Percentiles rank a stretch among this genome's conserved stretches.
phyloP scores from a whole-genome alignment of 2,888 invertebrate species.

The Tipula confusa region DNA sequence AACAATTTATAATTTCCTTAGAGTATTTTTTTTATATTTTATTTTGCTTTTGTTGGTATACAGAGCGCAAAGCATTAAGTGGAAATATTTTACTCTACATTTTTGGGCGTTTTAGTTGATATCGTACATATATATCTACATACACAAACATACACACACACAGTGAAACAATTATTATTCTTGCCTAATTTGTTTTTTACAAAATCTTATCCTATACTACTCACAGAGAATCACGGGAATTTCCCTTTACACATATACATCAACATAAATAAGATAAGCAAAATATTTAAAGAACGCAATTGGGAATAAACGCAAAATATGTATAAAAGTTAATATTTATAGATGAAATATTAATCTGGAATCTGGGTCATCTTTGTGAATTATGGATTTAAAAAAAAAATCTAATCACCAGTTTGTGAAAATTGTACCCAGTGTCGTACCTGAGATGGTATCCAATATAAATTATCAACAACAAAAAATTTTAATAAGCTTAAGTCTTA shows the following conservation, averaged over 20 bases:
- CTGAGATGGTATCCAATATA: no score
- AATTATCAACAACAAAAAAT: no score
- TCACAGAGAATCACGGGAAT: neutral
- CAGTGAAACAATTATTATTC: neutral
- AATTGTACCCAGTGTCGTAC: no score
- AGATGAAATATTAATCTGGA: no score
- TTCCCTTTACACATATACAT: neutral
- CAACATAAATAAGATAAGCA: neutral
- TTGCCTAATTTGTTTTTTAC: neutral
- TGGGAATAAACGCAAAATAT: no score
- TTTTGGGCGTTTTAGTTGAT: neutral
- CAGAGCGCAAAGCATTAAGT: neutral
- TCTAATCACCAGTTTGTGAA: no score
- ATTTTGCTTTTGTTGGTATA: no score
- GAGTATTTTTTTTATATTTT: neutral
- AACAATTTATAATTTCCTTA: conserved; percentile 15
- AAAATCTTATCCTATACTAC: neutral
- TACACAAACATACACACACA: neutral
- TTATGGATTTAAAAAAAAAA: no score
- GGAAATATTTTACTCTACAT: neutral
- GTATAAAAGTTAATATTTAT: no score
- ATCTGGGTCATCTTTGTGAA: no score
- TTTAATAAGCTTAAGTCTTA: no score
- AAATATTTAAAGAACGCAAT: neutral
- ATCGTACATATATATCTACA: neutral